A percentile compares a stretch with the other conserved stretches of the same genome.
Conservation (phyloP, 2,797 vertebrate species). For the Spea hammondii region DNA sequence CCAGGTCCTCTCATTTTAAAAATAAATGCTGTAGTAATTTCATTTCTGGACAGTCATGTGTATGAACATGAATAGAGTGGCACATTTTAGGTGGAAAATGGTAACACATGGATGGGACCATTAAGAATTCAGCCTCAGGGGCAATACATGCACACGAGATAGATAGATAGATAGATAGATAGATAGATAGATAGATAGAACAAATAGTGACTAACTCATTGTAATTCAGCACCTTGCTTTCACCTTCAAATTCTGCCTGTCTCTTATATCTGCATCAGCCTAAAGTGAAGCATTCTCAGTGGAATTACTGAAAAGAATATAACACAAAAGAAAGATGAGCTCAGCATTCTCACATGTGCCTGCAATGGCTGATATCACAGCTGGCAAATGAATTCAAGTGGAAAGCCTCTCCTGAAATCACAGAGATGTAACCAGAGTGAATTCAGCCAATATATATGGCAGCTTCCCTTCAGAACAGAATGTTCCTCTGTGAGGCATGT, state of each 20-base stretch:
- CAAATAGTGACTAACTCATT: too few relatives aligned
- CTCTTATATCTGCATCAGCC: conserved; percentile 47
- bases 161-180: too few relatives aligned
- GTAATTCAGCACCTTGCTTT: too few relatives aligned
- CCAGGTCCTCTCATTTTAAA: too few relatives aligned
- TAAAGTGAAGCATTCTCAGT: conserved; percentile 34
- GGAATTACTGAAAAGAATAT: conserved; percentile 36
- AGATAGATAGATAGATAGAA: too few relatives aligned
- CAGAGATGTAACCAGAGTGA: conserved; percentile 41
- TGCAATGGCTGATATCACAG: conserved; percentile 50
- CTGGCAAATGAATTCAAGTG: conserved; percentile 48
- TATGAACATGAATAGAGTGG: too few relatives aligned
- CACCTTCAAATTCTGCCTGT: conserved; percentile 22
- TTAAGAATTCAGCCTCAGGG: too few relatives aligned
- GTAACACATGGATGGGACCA: too few relatives aligned
- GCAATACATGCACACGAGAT: too few relatives aligned
- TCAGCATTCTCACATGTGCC: conserved; percentile 50
- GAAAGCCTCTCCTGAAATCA: conserved; percentile 45
- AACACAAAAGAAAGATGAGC: conserved; percentile 48
- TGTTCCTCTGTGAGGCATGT: conserved; percentile 43
- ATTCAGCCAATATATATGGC: conserved; percentile 31
- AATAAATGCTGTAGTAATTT: too few relatives aligned
- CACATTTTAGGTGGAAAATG: too few relatives aligned
- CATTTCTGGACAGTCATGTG: too few relatives aligned
- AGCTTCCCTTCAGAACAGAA: conserved; percentile 23